Evolutionary conservation across 2,797 vertebrate species (phyloP), one percentile per base, ranked within the genome.

Genomic region (Melanotaenia parkinsoni): DNA sequence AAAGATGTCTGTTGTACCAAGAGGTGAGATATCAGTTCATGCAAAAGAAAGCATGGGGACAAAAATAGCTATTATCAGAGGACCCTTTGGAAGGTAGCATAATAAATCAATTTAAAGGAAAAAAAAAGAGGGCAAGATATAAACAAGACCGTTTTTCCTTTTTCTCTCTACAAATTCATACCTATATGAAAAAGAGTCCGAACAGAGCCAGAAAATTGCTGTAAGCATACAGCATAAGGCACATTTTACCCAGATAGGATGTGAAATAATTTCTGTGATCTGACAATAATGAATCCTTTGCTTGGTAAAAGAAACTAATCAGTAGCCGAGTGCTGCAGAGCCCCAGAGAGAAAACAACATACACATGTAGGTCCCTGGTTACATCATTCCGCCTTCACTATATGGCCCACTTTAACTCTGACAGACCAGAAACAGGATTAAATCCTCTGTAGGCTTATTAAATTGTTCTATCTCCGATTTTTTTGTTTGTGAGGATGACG

Each of bases 381-480:
- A 85, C 86, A 87, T 91, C 84, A 91, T 58, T 63, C 77, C 76
- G 75, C 65, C 85, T 74, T 80, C 72, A 67, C 68, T 65, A 57
- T 80, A 85, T 82, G 87, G 78, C 85, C 88, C 89, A 90, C 72
- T 89, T 90, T 88, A 74, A 71, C 69, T 64, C 70, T 53, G 77
- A 78, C 69, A 70, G 66, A 76, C 16, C 67, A 77, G 75, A 82
- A 79, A 76, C 74, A 13, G 16, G 38, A 77, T 70, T 11, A 0
- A 58, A 45, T 33, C 63, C 54, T 81, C 72, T 77, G 59, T 28
- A 22, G 54, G 24, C 40, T 61, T 63, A 28, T 20, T 12, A 37
- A 20, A 69, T 77, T 30, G 16, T 67, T 80, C 64, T 14, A 24
- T 61, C 54, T 51, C 0, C 24, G 67, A 72, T 76, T 74, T 45